Conservation (phyloP, 2,797 vertebrate genomes). For the Sebastes paucispinis region DNA sequence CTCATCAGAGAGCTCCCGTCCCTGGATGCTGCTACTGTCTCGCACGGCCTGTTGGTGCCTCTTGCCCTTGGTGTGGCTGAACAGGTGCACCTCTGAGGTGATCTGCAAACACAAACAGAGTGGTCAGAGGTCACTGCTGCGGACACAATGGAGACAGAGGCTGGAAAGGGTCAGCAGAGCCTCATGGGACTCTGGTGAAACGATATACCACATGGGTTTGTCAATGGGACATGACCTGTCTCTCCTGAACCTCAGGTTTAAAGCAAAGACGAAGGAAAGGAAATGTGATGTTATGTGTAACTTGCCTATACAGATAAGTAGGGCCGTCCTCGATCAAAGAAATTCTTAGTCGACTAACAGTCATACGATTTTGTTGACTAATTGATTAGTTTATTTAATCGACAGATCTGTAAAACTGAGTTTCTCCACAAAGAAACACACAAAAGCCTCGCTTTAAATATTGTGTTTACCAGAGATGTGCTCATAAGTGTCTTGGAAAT, state of each 20-base stretch:
- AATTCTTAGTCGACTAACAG: too few species aligned
- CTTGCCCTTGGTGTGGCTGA: conserved; percentile 98
- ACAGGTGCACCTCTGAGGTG: conserved; percentile 98
- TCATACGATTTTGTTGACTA: too few species aligned
- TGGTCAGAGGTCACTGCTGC: conserved; percentile 70
- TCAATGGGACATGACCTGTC: conserved; percentile 43
- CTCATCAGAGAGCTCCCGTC: conserved; percentile 97
- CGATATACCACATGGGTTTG: conserved; percentile 43
- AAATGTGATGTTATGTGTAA: background rate
- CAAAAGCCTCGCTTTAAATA: too few species aligned
- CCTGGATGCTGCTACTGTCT: conserved; percentile 98
- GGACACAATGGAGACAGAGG: conserved; percentile 64
- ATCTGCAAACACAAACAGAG: conserved; percentile 87
- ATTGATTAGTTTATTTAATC: too few species aligned
- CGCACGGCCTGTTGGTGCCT: conserved; percentile 96
- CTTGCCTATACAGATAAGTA: background rate
- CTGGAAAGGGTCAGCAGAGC: conserved; percentile 63
- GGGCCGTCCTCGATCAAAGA: too few species aligned
- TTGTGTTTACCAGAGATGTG: too few species aligned
- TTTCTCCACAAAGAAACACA: too few species aligned
- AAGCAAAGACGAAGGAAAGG: conserved; percentile 8
- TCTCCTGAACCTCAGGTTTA: conserved; percentile 26
- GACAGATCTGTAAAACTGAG: too few species aligned
- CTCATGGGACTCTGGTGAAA: conserved; percentile 60
- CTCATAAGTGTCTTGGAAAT: too few species aligned